Evolutionary conservation across 2,797 vertebrate genomes (phyloP), one percentile per base, ranked within the genome.

Genomic region (Chelmon rostratus): DNA sequence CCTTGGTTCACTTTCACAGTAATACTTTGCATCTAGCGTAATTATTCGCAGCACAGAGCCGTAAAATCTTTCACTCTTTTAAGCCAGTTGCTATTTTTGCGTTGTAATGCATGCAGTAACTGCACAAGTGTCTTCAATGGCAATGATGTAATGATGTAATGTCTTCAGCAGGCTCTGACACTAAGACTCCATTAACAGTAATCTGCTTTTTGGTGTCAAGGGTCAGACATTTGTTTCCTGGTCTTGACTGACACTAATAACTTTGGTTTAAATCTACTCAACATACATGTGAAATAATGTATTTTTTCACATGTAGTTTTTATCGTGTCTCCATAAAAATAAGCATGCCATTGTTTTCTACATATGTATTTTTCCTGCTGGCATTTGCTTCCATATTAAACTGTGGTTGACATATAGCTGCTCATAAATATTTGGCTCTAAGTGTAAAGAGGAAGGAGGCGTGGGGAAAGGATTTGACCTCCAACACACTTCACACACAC

Each of bases 391-490:
- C 56, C 25, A 25, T 57, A 66, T 64, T 61, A 40, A 81, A 18
- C 49, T 61, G 21, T 5, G 12, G 42, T 23, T 73, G 68, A 76
- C 62, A 23, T 57, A 40, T 59, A 59, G 63, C 50, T 38, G n/a
- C 33, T 66, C 58, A 68, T 88, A 79, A 81, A 79, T 81, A 69
- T 69, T 28, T 31, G 2, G 18, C 13, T 62, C 54, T 38, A 44
- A 33, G 66, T 65, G 58, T 81, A 78, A 77, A 86, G 44, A 77
- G 62, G 63, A 78, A 69, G 50, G 54, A 74, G 46, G 64, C 3
- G 40, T 57, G 35, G 53, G 50, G 66, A 72, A 54, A 61, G 38
- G 42, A 80, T 78, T 73, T 76, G 18, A 89, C 79, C 78, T 89
- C 76, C 31, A 54, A 11, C 64, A 42, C 52, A 18, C 33, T 73